Percentiles rank a stretch among this genome's conserved stretches.
Conservation (phyloP, 1,140 invertebrate species). For the Drosophila kikkawai region DNA sequence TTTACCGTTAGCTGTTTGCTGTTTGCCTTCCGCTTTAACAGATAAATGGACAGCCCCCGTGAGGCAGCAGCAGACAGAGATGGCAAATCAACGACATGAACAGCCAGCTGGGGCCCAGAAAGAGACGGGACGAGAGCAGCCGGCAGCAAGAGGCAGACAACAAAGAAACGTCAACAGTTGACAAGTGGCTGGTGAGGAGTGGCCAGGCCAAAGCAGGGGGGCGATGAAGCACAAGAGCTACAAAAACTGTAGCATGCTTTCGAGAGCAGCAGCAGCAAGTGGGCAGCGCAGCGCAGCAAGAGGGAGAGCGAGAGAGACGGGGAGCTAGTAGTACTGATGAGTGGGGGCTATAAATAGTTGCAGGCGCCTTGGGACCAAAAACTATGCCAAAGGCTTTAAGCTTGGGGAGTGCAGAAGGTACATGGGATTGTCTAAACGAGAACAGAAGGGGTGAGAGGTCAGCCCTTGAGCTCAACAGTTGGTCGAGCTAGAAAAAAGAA, state of each 20-base stretch:
- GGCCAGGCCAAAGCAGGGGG: constrained; percentile 3
- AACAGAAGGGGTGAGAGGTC: constrained; percentile 15
- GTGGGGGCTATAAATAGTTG: constrained; percentile 67
- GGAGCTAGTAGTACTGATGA: constrained; percentile 19
- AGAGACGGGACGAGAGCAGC: constrained; percentile 22
- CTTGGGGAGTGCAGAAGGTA: constrained; percentile 22
- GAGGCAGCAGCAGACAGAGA: constrained; percentile 51
- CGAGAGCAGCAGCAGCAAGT: constrained; percentile 54
- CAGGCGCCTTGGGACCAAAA: constrained; percentile 66
- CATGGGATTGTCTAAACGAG: constrained; percentile 5
- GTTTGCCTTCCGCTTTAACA: constrained; percentile 62
- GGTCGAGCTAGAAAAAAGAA: constrained; percentile 4
- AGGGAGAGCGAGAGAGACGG: not conserved
- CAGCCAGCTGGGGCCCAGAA: constrained; percentile 13
- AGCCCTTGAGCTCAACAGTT: constrained; percentile 41
- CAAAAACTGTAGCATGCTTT: constrained; percentile 55
- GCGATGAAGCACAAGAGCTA: constrained; percentile 10
- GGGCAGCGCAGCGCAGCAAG: constrained; percentile 28
- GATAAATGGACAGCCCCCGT: constrained; percentile 73
- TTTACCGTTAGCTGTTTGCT: constrained; percentile 49
- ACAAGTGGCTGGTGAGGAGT: constrained; percentile 62
- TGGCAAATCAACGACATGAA: constrained; percentile 62
- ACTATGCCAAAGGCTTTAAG: constrained; percentile 69
- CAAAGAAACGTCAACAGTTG: constrained; percentile 73
- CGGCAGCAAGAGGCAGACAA: constrained; percentile 53